A percentile compares a stretch with the other conserved stretches of the same genome.
Conservation (phyloP, 2,113 vertebrate genomes). For the Parus major region DNA sequence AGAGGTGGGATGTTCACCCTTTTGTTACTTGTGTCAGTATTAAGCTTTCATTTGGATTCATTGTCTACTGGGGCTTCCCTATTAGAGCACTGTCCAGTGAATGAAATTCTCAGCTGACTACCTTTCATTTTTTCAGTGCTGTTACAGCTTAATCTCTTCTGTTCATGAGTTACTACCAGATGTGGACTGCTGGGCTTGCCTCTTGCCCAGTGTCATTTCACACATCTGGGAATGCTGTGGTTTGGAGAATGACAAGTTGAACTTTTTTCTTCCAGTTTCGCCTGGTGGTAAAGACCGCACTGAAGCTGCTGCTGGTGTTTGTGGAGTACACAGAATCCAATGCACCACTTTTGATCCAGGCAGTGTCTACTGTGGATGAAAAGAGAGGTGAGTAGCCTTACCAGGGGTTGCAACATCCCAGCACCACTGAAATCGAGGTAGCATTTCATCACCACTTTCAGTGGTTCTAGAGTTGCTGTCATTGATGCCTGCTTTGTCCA, state of each 20-base stretch:
- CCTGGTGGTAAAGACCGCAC: slow-evolving; percentile 93
- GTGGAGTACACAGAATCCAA: slow-evolving; percentile 95
- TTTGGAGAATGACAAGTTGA: background rate
- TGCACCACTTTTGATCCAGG: slow-evolving; percentile 82
- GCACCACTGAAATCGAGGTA: background rate
- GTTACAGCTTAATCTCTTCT: background rate
- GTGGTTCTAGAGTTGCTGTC: background rate
- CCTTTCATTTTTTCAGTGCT: background rate
- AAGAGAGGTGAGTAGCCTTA: slow-evolving; percentile 81
- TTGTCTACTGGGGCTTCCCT: background rate
- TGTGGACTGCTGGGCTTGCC: background rate
- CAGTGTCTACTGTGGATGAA: slow-evolving; percentile 81
- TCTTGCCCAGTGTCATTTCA: background rate
- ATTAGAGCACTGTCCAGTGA: background rate
- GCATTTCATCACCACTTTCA: background rate
- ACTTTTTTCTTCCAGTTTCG: slow-evolving; percentile 83
- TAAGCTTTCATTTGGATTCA: background rate
- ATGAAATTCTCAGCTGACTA: background rate
- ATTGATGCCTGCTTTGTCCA: background rate
- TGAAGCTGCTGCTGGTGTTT: slow-evolving; percentile 95
- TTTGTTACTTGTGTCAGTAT: background rate
- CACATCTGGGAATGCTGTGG: background rate
- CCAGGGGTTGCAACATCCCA: background rate
- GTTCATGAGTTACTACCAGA: fast-evolving
- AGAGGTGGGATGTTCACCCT: background rate